Conservation (phyloP, 2,797 vertebrate genomes). For the Babyrousa celebensis region DNA sequence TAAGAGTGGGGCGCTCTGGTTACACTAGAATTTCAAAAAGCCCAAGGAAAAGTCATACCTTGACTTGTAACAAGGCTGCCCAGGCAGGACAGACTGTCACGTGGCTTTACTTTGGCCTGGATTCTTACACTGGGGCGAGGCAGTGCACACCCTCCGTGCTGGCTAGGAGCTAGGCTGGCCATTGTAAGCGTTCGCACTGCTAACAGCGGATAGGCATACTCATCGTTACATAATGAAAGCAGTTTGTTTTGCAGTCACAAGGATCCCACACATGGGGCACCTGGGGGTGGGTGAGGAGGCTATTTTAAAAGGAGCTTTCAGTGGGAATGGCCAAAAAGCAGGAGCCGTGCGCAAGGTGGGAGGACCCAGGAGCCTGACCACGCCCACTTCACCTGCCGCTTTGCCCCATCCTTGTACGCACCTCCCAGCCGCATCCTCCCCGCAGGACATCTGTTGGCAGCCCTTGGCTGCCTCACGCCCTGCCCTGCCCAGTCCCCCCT, state of each 20-base stretch:
- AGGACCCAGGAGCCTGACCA: neutral
- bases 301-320: neutral
- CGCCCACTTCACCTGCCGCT: no score
- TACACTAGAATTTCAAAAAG: conserved; percentile 29
- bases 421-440: neutral
- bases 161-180: neutral
- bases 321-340: neutral
- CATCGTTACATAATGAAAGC: neutral
- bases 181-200: neutral
- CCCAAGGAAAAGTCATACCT: conserved; percentile 20
- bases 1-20: neutral
- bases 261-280: neutral
- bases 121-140: neutral
- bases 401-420: neutral
- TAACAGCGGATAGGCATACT: neutral
- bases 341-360: neutral
- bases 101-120: neutral
- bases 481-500: neutral
- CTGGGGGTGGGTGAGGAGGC: neutral
- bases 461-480: neutral
- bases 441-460: neutral
- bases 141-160: neutral
- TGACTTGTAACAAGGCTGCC: neutral
- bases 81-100: neutral
- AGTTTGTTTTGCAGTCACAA: conserved; percentile 33